Base-by-base conservation (phyloP, 1,140 invertebrate species). In the Arion vulgaris region DNA sequence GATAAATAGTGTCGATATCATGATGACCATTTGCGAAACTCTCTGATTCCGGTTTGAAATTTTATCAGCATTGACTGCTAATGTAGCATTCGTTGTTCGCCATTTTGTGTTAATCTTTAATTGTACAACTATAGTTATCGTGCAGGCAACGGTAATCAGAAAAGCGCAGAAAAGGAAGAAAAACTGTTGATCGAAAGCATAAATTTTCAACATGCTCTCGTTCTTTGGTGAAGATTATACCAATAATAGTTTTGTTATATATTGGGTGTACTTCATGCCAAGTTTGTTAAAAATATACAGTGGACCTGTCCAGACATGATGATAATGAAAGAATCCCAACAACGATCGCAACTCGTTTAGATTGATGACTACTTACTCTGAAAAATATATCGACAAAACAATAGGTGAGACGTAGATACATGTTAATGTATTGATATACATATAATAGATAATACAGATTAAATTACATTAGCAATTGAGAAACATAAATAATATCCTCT, bases 201-300 rank as follows among this genome's bases (percentile, higher is more conserved):
- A 74, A 23, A 2, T 49, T 74, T 28, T 74, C 72, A 28, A 74
- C 38, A 9, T 39, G 1, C 9, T 17, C 39, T 15, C 17, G 72
- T 23, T 74, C 72, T 28, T 17, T 17, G 28, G 11, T 9, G 17
- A 45, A 41, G 9, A 74, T 28, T 1, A 41, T 17, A 28, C 72
- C 72, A 32, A 74, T 74, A 17, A 74, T 38, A 9, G 72, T 74
- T 74, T 74, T 74, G 41, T 74, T 74, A n/a, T n/a, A n/a, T n/a
- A n/a, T n/a, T n/a, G n/a, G n/a, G n/a, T n/a, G n/a, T n/a, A n/a
- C n/a, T n/a, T n/a, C n/a, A n/a, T n/a, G n/a, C n/a, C n/a, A n/a
- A n/a, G n/a, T n/a, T n/a, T n/a, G n/a, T n/a, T n/a, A 13, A 49
- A 38, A 26, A 13, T 23, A 39, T 74, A 74, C 15, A 45, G 11